phyloP scores from a whole-genome alignment of 2,888 invertebrate species.

The Aleiodes testaceus region DNA sequence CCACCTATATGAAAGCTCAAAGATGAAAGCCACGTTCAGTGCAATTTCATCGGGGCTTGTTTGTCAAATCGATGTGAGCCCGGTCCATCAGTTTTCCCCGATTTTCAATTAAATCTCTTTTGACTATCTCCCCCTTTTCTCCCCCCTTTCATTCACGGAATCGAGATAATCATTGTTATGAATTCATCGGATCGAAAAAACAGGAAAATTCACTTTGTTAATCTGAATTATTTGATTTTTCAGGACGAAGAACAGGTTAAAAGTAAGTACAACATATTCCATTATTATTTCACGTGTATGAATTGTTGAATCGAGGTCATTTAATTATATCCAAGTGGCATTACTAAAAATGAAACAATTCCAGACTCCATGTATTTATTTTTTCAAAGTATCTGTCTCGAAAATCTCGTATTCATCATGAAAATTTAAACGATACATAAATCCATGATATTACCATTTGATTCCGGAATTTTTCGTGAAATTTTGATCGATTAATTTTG shows the following conservation, averaged over 20 bases:
- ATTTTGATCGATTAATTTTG: constrained; percentile 17
- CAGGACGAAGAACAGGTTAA: constrained; percentile 67
- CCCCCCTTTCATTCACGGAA: background rate
- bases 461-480: constrained; percentile 1
- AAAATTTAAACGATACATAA: constrained; percentile 25
- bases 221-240: constrained; percentile 53
- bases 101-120: constrained; percentile 33
- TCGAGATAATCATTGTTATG: constrained; percentile 1
- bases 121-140: background rate
- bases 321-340: constrained; percentile 25
- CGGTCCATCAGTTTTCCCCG: constrained; percentile 9
- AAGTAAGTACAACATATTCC: constrained; percentile 58
- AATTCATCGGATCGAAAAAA: background rate
- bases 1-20: background rate
- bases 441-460: constrained; percentile 26
- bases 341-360: constrained; percentile 37
- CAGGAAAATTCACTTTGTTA: background rate
- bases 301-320: background rate
- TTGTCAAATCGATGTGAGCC: constrained; percentile 25
- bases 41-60: constrained; percentile 33
- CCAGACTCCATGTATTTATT: constrained; percentile 31
- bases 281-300: constrained; percentile 7
- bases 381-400: constrained; percentile 31
- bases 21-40: constrained; percentile 31
- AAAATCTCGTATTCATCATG: background rate